Conservation (phyloP, 2,888 invertebrate genomes). For the Pristionchus entomophagus region DNA sequence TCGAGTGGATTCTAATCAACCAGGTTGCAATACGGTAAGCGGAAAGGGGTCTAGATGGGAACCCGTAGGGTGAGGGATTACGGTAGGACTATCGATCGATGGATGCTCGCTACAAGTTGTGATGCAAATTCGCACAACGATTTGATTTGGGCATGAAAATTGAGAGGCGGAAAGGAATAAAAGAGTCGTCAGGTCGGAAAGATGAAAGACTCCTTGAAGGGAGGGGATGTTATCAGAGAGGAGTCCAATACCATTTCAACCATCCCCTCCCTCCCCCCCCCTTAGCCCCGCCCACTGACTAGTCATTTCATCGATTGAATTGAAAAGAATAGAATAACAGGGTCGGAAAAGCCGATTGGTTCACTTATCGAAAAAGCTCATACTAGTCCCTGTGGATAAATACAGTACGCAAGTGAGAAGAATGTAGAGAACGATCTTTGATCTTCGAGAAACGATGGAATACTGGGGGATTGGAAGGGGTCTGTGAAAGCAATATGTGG, state of each 20-base stretch:
- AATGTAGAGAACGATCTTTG: slow-evolving; percentile 26
- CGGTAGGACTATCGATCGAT: slow-evolving; percentile 23
- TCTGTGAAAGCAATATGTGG: slow-evolving; percentile 17
- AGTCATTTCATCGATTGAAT: slow-evolving; percentile 36
- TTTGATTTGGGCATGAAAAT: slow-evolving; percentile 16
- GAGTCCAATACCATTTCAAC: slow-evolving; percentile 35
- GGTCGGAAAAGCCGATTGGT: slow-evolving; percentile 3
- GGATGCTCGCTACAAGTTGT: not conserved
- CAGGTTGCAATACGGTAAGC: slow-evolving; percentile 3
- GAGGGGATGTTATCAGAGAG: slow-evolving; percentile 11
- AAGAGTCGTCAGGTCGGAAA: slow-evolving; percentile 5
- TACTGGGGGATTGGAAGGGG: not conserved
- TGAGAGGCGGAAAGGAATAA: slow-evolving; percentile 21
- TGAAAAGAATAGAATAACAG: not conserved
- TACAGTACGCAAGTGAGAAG: not conserved
- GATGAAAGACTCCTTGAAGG: slow-evolving; percentile 36
- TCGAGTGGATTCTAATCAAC: slow-evolving; percentile 4
- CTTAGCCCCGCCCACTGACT: not conserved
- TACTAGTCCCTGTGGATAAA: slow-evolving; percentile 37
- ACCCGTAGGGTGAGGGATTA: slow-evolving; percentile 4
- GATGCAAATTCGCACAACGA: slow-evolving; percentile 27
- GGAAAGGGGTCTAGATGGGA: not conserved
- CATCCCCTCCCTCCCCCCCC: not conserved
- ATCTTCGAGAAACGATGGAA: slow-evolving; percentile 2
- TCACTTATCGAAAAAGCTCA: slow-evolving; percentile 1